phyloP scores from a whole-genome alignment of 2,113 vertebrate species.

The Sinocyclocheilus grahami region DNA sequence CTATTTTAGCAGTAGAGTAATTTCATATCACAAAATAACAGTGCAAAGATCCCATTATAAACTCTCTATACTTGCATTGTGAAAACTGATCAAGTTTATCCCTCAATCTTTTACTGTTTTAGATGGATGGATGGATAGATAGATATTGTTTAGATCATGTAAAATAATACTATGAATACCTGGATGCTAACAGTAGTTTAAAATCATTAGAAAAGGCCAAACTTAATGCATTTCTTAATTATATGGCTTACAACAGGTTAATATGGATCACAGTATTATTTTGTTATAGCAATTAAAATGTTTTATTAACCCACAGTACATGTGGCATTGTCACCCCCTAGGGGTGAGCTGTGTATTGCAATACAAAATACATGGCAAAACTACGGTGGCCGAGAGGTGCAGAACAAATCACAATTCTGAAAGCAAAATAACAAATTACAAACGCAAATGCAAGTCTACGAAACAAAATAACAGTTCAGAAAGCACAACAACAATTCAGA shows the following conservation, averaged over 20 bases:
- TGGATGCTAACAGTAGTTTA: neutral
- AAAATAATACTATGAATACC: neutral
- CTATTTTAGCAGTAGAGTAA: neutral
- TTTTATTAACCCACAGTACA: neutral
- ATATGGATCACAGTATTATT: constrained; percentile 5
- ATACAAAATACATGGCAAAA: neutral
- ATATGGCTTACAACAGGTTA: neutral
- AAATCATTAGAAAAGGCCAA: neutral
- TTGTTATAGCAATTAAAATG: neutral
- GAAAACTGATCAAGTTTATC: neutral
- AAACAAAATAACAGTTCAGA: no score
- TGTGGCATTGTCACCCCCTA: constrained; percentile 37
- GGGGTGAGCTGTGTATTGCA: constrained; percentile 4
- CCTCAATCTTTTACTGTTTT: neutral
- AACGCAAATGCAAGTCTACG: no score
- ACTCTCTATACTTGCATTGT: neutral
- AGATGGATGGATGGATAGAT: no score
- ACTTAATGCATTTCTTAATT: neutral
- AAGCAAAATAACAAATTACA: no score
- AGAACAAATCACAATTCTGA: no score
- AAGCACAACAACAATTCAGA: no score
- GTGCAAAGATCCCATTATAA: neutral
- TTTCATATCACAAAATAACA: neutral
- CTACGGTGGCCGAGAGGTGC: no score
- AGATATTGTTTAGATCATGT: neutral